Percentiles rank a stretch among this genome's conserved stretches.
phyloP scores from a whole-genome alignment of 2,888 invertebrate species.

The Acleris literana region DNA sequence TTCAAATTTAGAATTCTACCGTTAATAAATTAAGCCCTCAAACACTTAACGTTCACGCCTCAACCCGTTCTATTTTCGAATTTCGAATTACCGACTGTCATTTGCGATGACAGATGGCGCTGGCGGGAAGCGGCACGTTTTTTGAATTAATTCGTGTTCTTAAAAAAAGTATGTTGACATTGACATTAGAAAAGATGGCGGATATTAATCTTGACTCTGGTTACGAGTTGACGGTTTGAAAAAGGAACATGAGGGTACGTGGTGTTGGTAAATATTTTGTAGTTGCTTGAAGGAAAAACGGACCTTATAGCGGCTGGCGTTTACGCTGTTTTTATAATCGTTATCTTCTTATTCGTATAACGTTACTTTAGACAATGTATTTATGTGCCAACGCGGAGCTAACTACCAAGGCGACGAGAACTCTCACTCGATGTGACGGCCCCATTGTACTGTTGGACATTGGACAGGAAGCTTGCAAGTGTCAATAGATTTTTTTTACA shows the following conservation, averaged over 20 bases:
- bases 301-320: no score
- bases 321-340: no score
- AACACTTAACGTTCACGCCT: constrained; percentile 52
- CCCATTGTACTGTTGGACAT: no score
- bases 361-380: no score
- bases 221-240: constrained; percentile 24
- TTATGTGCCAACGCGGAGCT: no score
- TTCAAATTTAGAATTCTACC: constrained; percentile 53
- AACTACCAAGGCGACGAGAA: no score
- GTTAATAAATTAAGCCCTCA: constrained; percentile 62
- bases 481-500: no score
- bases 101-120: constrained; percentile 49
- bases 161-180: constrained; percentile 33
- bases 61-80: constrained; percentile 53
- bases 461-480: no score
- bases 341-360: no score
- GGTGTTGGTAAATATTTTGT: neutral
- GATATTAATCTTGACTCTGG: constrained; percentile 30
- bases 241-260: constrained; percentile 12
- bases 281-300: no score
- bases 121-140: constrained; percentile 40
- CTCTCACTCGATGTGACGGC: no score
- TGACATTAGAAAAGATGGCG: constrained; percentile 26
- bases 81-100: constrained; percentile 48
- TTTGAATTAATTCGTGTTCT: constrained; percentile 39